Conservation (phyloP, 2,113 vertebrate genomes). For the Gallinago paraguaiae region DNA sequence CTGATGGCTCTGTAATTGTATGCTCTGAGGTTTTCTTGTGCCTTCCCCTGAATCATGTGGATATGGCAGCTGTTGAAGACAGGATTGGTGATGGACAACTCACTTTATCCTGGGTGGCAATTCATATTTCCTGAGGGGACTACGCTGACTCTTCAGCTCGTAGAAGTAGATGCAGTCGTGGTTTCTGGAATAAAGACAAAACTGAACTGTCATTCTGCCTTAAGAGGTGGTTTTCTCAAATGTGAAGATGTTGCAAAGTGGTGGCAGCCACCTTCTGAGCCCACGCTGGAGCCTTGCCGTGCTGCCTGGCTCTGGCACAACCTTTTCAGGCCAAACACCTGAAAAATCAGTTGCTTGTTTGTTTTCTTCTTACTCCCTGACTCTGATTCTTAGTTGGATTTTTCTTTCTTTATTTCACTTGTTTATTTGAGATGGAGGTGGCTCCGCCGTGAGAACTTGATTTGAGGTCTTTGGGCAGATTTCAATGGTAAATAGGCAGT, state of each 20-base stretch:
- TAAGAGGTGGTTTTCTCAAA: neutral
- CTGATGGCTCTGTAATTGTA: neutral
- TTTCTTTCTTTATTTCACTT: neutral
- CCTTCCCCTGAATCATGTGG: neutral
- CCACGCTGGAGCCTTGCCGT: neutral
- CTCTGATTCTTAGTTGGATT: neutral
- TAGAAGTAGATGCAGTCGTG: constrained; percentile 38
- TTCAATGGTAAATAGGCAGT: neutral
- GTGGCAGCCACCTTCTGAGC: neutral
- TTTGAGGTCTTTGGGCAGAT: neutral
- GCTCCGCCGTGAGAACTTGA: neutral
- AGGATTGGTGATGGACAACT: constrained; percentile 37
- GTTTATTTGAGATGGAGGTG: neutral
- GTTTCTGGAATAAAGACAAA: constrained; percentile 45
- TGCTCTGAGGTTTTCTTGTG: neutral
- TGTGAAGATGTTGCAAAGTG: neutral
- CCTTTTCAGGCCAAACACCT: neutral
- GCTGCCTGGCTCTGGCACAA: neutral
- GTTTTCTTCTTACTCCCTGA: rapidly evolving
- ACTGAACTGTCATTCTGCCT: constrained; percentile 5
- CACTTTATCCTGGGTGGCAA: neutral
- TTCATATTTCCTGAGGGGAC: constrained; percentile 21
- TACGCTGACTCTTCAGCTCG: neutral
- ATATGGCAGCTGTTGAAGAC: neutral
- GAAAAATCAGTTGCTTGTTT: neutral